Evolutionary conservation across 2,113 vertebrate genomes (phyloP), one percentile per base, ranked within the genome.

Genomic region (Lota lota): DNA sequence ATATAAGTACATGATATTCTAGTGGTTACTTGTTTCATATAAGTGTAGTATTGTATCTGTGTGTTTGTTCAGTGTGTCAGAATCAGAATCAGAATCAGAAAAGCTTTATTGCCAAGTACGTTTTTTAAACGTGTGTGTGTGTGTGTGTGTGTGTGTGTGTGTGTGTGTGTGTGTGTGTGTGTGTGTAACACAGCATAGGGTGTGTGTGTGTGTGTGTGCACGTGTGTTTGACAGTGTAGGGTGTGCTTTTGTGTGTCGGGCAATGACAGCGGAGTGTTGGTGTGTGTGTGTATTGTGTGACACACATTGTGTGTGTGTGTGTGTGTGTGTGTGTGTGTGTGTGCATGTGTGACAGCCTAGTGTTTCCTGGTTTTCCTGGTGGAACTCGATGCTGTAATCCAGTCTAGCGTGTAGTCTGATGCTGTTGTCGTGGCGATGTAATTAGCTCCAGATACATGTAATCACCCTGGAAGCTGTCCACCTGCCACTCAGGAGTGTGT

Each of bases 231-330:
- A 6, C 5, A 5, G 12, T n/a, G n/a, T n/a, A n/a, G n/a, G n/a
- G n/a, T n/a, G n/a, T n/a, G n/a, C n/a, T n/a, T n/a, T n/a, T n/a
- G n/a, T n/a, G n/a, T n/a, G n/a, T n/a, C n/a, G n/a, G 5, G 40
- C 40, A 50, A 5, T 5, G 40, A 50, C 40, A 50, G 40, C 40
- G 40, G 12, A 50, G 40, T 50, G 40, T 12, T 50, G 12, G 53
- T 56, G 53, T 56, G 53, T 56, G 53, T 56, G 53, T 56, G 53
- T 56, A 16, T 56, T 56, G 53, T 56, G 53, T 56, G 53, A 33
- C 28, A 33, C n/a, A n/a, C n/a, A n/a, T n/a, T 53, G 51, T 53
- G 51, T 53, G 51, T 53, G 51, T 53, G 51, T 12, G 51, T 53
- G 51, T 53, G 51, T 53, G 51, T 12, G 51, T 53, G 51, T 15